Evolutionary conservation across 2,113 vertebrate genomes (phyloP).

Genomic region (Entelurus aequoreus): DNA sequence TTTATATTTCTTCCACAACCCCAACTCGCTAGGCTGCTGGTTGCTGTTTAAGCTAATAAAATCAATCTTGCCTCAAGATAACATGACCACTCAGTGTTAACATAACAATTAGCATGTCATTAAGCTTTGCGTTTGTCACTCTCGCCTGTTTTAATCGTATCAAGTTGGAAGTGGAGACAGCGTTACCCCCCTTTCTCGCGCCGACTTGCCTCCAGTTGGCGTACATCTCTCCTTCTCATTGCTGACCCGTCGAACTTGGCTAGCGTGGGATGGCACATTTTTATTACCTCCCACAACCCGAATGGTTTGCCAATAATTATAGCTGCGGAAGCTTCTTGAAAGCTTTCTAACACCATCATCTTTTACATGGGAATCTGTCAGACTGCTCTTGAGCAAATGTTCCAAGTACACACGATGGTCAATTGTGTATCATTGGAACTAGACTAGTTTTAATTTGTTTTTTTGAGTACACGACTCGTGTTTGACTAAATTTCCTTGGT

Average conservation of each 20-base stretch:
- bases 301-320: conserved; percentile 56
- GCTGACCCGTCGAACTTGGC: conserved; percentile 29
- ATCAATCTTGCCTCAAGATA: too few species aligned
- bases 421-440: not conserved
- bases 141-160: not conserved
- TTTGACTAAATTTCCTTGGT: not conserved
- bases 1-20: not conserved
- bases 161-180: conserved; percentile 39
- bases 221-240: conserved; percentile 23
- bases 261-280: conserved; percentile 37
- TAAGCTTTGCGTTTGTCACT: conserved; percentile 9
- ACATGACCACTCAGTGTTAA: too few species aligned
- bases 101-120: too few species aligned
- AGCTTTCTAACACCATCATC: conserved; percentile 31
- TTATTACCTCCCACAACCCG: conserved; percentile 41
- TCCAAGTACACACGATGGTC: not conserved
- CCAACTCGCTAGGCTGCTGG: not conserved
- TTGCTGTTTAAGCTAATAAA: too few species aligned
- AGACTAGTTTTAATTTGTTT: not conserved
- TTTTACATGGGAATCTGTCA: conserved; percentile 21
- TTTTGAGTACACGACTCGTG: not conserved
- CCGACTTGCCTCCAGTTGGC: conserved; percentile 19
- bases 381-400: conserved; percentile 19
- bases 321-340: conserved; percentile 41
- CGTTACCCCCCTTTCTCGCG: not conserved